Percentiles rank a stretch among this genome's conserved stretches.
These are phyloP conservation scores for Onychostruthus taczanowskii DNA, from an alignment of 2,113 vertebrate species.

Conservation along the genomic window DNA sequence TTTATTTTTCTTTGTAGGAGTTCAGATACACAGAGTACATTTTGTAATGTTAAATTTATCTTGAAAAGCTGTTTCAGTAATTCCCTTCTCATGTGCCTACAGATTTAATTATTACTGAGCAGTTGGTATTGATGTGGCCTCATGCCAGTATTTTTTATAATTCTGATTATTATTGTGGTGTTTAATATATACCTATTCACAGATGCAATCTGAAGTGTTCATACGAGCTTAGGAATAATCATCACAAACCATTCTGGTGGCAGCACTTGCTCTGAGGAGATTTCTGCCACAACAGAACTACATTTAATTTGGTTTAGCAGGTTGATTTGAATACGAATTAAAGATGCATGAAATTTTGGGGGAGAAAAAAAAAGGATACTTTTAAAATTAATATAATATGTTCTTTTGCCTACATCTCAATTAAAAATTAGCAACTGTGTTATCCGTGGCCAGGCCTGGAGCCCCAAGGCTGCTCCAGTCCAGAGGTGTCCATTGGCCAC, in stretches of 20 bases:
- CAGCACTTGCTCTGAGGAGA: background rate
- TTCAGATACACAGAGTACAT: background rate
- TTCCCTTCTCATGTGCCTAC: background rate
- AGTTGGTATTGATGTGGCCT: background rate
- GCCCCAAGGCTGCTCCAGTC: background rate
- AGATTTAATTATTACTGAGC: background rate
- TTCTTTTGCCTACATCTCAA: background rate
- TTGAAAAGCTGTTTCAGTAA: background rate
- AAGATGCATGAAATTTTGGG: background rate
- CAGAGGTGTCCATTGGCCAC: background rate
- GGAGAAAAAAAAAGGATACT: accelerated
- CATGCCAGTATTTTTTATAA: background rate
- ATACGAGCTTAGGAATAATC: background rate
- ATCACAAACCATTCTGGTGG: background rate
- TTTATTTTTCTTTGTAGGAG: background rate
- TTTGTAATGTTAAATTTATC: background rate
- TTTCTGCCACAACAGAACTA: background rate
- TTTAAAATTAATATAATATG: background rate
- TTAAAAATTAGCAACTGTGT: background rate
- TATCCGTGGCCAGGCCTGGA: background rate
- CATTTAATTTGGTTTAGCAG: background rate
- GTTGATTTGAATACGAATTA: background rate
- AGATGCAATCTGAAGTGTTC: background rate
- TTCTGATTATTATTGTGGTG: background rate
- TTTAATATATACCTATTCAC: background rate